Percentiles rank a stretch among this genome's conserved stretches.
These are phyloP conservation scores for Labia minor DNA, from an alignment of 2,888 invertebrate species.

Conservation along the genomic window DNA sequence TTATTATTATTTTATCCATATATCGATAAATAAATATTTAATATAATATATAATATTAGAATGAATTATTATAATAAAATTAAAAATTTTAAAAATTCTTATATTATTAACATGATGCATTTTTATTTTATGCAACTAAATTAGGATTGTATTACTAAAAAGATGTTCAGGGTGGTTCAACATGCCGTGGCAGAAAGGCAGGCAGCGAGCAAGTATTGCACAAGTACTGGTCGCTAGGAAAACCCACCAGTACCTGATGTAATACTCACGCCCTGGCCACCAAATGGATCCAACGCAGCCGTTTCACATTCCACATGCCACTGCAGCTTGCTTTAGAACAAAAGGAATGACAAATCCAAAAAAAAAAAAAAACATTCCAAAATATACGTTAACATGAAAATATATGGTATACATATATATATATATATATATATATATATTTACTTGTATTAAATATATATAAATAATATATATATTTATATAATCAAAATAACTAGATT, in stretches of 20 bases:
- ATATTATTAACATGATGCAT: neutral
- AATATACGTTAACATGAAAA: no score
- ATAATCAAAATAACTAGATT: no score
- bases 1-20: no score
- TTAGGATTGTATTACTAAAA: neutral
- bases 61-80: neutral
- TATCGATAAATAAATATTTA: neutral
- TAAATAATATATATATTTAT: no score
- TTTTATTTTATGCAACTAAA: neutral
- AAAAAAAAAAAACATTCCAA: constrained; percentile 14
- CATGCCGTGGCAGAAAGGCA: neutral
- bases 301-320: constrained; percentile 15
- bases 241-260: constrained; percentile 95
- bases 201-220: constrained; percentile 73
- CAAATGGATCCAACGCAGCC: constrained; percentile 21
- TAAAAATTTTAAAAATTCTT: neutral
- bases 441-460: no score
- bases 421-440: no score
- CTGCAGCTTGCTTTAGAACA: constrained; percentile 14
- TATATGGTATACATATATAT: no score
- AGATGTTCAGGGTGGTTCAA: neutral
- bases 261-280: constrained; percentile 84
- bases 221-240: constrained; percentile 66
- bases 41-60: neutral
- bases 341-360: constrained; percentile 29